phyloP scores from a whole-genome alignment of 2,888 invertebrate genomes.

The Apomyelois bistriatella region DNA sequence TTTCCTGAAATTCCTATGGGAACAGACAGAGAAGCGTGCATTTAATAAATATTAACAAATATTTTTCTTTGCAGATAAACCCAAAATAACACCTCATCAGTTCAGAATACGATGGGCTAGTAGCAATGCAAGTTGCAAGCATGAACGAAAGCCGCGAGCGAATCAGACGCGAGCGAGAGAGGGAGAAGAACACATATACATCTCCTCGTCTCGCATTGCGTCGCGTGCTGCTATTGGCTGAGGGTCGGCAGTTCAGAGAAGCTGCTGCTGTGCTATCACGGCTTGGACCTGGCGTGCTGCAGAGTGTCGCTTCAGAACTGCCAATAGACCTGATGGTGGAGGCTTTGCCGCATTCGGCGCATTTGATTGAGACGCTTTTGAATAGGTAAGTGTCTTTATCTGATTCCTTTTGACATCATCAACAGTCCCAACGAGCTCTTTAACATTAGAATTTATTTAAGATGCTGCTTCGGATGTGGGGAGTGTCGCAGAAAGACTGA shows the following conservation, averaged over 20 bases:
- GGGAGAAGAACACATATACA: conserved; percentile 80
- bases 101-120: conserved; percentile 56
- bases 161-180: conserved; percentile 83
- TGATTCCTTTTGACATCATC: too few species aligned
- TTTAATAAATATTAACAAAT: background rate
- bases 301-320: conserved; percentile 86
- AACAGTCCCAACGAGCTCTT: too few species aligned
- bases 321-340: conserved; percentile 94
- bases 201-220: conserved; percentile 84
- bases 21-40: too few species aligned
- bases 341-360: conserved; percentile 92
- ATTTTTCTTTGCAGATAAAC: background rate
- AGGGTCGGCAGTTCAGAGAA: conserved; percentile 93
- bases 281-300: conserved; percentile 89
- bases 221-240: conserved; percentile 88
- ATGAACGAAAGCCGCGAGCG: conserved; percentile 88
- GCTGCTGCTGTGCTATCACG: conserved; percentile 91
- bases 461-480: too few species aligned
- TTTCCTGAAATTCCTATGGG: too few species aligned
- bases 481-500: too few species aligned
- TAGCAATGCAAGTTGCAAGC: conserved; percentile 33
- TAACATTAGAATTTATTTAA: too few species aligned
- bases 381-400: conserved; percentile 75
- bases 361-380: conserved; percentile 91
- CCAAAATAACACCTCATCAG: background rate